Percentiles rank a stretch among this genome's conserved stretches.
Evolutionary conservation across 2,113 vertebrate species (phyloP).

Genomic region (Candoia aspera): DNA sequence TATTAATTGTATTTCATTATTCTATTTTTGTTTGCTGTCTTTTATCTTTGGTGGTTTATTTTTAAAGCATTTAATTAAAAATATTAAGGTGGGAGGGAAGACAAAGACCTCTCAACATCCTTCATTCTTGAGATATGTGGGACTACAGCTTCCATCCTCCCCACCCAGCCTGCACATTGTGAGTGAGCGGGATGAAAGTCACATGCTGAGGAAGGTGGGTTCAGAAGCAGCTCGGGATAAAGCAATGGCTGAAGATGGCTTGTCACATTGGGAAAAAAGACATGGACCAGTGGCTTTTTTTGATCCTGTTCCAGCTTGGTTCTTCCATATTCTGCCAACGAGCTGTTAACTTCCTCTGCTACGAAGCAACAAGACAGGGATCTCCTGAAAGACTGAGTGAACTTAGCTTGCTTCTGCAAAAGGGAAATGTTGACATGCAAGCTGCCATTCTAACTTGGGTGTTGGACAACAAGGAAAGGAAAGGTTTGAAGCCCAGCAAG

Average conservation of each 20-base stretch:
- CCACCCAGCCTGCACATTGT: neutral
- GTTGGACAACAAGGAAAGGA: constrained; percentile 44
- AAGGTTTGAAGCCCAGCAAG: constrained; percentile 49
- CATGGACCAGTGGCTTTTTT: neutral
- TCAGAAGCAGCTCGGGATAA: neutral
- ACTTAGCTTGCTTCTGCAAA: constrained; percentile 71
- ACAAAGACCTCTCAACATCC: too few relatives aligned
- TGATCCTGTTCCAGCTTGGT: constrained; percentile 75
- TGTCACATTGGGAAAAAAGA: neutral
- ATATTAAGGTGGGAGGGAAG: neutral
- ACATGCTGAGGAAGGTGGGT: neutral
- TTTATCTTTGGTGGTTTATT: too few relatives aligned
- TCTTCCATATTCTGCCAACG: constrained; percentile 73
- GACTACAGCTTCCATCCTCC: neutral
- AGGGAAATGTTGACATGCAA: constrained; percentile 60
- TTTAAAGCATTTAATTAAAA: neutral
- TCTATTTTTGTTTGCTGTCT: too few relatives aligned
- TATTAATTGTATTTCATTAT: too few relatives aligned
- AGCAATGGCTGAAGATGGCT: neutral
- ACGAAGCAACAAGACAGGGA: constrained; percentile 26
- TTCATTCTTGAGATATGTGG: neutral
- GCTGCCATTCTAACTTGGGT: constrained; percentile 75
- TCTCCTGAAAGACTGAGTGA: constrained; percentile 39
- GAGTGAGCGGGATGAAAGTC: neutral
- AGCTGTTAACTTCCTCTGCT: constrained; percentile 75